Base-by-base conservation (phyloP, 1,140 invertebrate genomes). In the Bombus confusus region DNA sequence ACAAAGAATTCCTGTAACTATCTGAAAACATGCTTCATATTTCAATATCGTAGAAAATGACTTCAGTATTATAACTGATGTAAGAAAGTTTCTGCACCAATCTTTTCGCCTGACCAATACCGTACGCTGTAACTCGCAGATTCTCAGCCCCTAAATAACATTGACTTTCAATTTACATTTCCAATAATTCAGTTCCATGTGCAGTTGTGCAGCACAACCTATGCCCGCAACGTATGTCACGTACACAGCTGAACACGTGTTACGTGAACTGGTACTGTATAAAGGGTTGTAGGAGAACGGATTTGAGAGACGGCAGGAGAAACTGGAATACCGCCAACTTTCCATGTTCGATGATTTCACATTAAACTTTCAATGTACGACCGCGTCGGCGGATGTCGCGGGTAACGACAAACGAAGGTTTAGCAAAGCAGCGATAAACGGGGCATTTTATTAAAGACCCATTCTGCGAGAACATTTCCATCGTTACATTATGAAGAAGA, bases 261-360 rank as follows among this genome's bases (percentile, higher is more conserved):
- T 86, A 86, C 73, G 80, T 59, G 80, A 83, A 77, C 80, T 28
- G 31, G 41, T 37, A 74, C 79, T 57, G 84, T 86, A 86, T 82
- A 82, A 86, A 86, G 84, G 84, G 43, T 86, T n/a, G 78, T 52
- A 75, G 69, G 77, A 28, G 62, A 47, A 69, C 52, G 85, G 85
- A 76, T 72, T 77, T 37, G 64, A 72, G 80, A 66, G 47, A 75
- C 69, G 80, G 69, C 18, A n/a, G 62, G 80, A 34, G 78, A 18
- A 71, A 79, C 82, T 93, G 92, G 91, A 91, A 91, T 64, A 75
- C 75, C 62, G 92, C 92, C 92, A 93, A 87, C 87, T 87, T 87
- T 86, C 84, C 89, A 80, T 91, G 91, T 90, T 93, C 90, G 89
- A 93, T 93, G 91, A 93, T 93, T 93, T 90, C 89, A 69, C 88